Evolutionary conservation across 2,113 vertebrate species (phyloP).

Genomic region (Tyrannus savana): DNA sequence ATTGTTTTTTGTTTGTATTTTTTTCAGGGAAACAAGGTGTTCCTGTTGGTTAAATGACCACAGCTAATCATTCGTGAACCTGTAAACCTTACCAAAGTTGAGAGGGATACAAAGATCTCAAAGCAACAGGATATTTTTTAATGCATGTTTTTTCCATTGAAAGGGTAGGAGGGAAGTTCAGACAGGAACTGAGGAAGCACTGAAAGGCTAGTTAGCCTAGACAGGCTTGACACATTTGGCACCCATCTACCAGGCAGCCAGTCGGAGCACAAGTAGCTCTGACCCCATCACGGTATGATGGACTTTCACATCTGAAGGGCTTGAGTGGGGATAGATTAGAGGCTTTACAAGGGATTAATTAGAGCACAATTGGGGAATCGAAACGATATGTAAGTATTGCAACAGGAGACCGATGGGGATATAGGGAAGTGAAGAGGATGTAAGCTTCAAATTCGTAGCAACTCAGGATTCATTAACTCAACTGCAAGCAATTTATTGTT

Average conservation of each 20-base stretch:
- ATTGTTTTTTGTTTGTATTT: not conserved
- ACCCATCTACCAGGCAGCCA: not conserved
- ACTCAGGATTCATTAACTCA: not conserved
- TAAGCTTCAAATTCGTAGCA: not conserved
- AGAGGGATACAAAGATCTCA: not conserved
- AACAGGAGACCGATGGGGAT: not conserved
- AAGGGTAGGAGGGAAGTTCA: not conserved
- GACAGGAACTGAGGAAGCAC: not conserved
- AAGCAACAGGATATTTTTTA: not conserved
- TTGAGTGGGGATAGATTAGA: not conserved
- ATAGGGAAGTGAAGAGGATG: not conserved
- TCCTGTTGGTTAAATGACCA: not conserved
- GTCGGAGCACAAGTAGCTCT: not conserved
- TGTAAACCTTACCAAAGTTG: not conserved
- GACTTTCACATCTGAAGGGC: not conserved
- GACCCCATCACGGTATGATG: not conserved
- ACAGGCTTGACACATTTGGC: not conserved
- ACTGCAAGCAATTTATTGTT: not conserved
- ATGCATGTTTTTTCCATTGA: not conserved
- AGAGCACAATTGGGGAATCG: not conserved
- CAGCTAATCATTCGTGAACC: not conserved
- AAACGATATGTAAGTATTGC: not conserved
- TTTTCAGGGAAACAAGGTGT: not conserved
- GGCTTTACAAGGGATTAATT: not conserved
- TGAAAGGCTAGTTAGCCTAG: not conserved